Percentiles rank a stretch among this genome's conserved stretches.
phyloP scores from a whole-genome alignment of 2,113 vertebrate species.

The Microcebus lehilahytsara region DNA sequence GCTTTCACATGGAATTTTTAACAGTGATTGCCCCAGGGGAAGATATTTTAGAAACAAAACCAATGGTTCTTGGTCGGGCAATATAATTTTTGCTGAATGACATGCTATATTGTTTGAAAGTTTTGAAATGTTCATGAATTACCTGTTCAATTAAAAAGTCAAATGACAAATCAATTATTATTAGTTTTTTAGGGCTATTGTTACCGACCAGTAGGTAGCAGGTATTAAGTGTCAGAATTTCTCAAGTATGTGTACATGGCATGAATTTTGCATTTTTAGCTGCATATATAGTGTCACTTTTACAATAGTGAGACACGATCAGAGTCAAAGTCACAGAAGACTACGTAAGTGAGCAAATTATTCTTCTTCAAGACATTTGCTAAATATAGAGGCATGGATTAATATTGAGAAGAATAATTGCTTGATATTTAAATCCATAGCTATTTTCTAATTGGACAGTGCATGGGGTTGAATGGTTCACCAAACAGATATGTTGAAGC shows the following conservation, averaged over 20 bases:
- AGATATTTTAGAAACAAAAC: background rate
- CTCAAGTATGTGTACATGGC: background rate
- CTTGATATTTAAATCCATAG: background rate
- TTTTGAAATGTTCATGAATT: background rate
- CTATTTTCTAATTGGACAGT: background rate
- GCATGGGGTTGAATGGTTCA: background rate
- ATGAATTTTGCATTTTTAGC: background rate
- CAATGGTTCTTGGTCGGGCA: background rate
- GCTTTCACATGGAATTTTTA: background rate
- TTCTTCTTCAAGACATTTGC: background rate
- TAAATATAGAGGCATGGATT: background rate
- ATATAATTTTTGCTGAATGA: background rate
- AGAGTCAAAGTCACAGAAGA: background rate
- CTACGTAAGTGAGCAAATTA: background rate
- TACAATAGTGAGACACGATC: background rate
- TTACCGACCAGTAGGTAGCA: background rate
- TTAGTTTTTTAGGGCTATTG: background rate
- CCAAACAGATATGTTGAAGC: background rate
- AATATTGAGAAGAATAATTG: background rate
- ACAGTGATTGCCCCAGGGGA: background rate
- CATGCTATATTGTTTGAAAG: background rate
- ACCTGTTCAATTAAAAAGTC: background rate
- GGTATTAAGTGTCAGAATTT: background rate
- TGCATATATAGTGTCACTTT: background rate
- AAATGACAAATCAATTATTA: background rate